Conservation (phyloP, 2,797 vertebrate genomes). For the Cercopithecus mitis region DNA sequence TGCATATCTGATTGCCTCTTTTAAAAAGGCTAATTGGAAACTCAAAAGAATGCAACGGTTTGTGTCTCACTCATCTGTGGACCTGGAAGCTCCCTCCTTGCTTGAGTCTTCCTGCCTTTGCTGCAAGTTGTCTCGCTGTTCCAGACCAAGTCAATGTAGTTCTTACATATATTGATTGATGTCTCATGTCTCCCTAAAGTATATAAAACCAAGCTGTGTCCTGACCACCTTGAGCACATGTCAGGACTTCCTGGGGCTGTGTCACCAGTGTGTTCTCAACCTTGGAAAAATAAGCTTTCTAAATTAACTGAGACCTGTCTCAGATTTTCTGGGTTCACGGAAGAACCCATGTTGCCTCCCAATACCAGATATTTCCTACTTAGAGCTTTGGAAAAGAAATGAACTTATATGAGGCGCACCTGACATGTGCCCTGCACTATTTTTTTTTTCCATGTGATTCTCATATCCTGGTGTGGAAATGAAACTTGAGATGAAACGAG, state of each 20-base stretch:
- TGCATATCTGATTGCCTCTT: neutral
- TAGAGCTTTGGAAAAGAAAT: neutral
- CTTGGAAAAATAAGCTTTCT: neutral
- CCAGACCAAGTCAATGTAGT: neutral
- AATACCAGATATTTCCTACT: neutral
- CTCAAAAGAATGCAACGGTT: neutral
- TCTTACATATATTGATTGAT: neutral
- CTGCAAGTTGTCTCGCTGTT: neutral
- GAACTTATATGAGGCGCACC: neutral
- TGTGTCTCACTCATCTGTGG: neutral
- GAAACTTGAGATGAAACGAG: neutral
- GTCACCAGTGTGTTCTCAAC: neutral
- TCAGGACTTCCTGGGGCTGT: neutral
- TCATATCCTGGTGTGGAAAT: neutral
- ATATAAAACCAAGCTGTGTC: neutral
- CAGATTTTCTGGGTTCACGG: neutral
- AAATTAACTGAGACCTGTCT: neutral
- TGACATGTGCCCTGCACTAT: neutral
- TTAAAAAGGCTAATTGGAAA: neutral
- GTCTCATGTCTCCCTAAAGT: neutral
- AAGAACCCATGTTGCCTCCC: neutral
- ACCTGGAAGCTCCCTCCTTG: neutral
- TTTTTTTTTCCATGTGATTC: neutral
- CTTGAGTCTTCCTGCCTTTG: neutral
- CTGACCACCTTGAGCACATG: neutral